Evolutionary conservation across 2,797 vertebrate genomes (phyloP), one percentile per base, ranked within the genome.

Genomic region (Oreonectes daqikongensis): DNA sequence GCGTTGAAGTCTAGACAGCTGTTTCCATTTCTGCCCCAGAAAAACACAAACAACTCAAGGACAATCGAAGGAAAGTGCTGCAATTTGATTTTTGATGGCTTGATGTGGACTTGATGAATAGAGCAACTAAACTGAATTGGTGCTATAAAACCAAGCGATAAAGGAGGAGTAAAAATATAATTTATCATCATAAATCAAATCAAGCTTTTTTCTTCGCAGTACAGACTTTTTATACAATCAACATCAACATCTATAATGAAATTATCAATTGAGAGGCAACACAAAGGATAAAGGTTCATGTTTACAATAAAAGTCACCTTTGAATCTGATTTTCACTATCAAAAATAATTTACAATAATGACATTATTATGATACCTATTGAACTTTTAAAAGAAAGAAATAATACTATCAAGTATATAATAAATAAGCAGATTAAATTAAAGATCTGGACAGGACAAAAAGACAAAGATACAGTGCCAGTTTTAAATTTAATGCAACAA

Each of bases 1-100:
- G 68, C 95, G 92, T 88, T 99, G 97, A 2, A 99, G 91, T 12
- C 96, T 91, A 9, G 97, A 98, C 85, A 99, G 92, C 90, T 97
- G 97, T 90, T 99, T 99, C 97, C 97, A 98, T 91, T 95, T 98
- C 97, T 99, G 83, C 22, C 77, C 77, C 17, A 53, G 26, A 80
- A 61, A 86, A 76, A 40, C 64, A 75, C 24, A 72, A 35, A 69
- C 32, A 64, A 30, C 20, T 66, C 28, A 71, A 6, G n/a, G 46
- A 75, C 52, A 72, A 63, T 69, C 18, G 11, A 22, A 57, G 60
- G 59, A 71, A 57, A 67, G 30, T 55, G 68, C n/a, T 44, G 40
- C 57, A 52, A 44, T 71, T 59, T 50, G 32, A 42, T 7, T 14
- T 69, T 24, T 69, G 35, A 44, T 50, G 74, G n/a, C 65, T 59